Evolutionary conservation across 2,888 invertebrate species (phyloP).

Genomic region (Vesta saturnalis): DNA sequence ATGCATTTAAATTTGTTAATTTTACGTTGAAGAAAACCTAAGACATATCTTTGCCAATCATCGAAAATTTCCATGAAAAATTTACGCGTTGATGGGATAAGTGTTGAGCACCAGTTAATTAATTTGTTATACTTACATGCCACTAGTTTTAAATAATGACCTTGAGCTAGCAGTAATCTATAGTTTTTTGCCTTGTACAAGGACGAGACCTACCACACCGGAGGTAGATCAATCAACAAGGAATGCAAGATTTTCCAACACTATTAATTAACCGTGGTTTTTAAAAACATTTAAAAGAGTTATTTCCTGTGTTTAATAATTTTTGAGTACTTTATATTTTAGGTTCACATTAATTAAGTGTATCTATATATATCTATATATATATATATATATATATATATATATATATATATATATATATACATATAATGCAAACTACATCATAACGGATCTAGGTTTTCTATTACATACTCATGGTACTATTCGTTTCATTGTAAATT

Average conservation of each 20-base stretch:
- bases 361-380: too few relatives aligned
- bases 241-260: background rate
- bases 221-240: constrained; percentile 9
- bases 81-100: background rate
- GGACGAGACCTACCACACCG: constrained; percentile 5
- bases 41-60: background rate
- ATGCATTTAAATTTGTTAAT: background rate
- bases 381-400: too few relatives aligned
- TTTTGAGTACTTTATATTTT: too few relatives aligned
- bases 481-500: constrained; percentile 7
- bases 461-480: background rate
- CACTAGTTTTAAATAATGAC: background rate
- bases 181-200: constrained; percentile 10
- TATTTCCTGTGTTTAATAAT: too few relatives aligned
- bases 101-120: background rate
- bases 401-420: too few relatives aligned
- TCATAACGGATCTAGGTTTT: background rate
- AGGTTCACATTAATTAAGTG: too few relatives aligned
- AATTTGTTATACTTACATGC: background rate
- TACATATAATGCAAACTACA: too few relatives aligned
- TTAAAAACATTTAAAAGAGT: too few relatives aligned
- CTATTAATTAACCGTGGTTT: background rate
- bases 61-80: background rate
- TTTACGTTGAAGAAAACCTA: too few relatives aligned
- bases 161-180: constrained; percentile 8